A percentile compares a stretch with the other conserved stretches of the same genome.
These are phyloP conservation scores for Cnemophilus loriae DNA, from an alignment of 2,113 vertebrate species.

Conservation along the genomic window DNA sequence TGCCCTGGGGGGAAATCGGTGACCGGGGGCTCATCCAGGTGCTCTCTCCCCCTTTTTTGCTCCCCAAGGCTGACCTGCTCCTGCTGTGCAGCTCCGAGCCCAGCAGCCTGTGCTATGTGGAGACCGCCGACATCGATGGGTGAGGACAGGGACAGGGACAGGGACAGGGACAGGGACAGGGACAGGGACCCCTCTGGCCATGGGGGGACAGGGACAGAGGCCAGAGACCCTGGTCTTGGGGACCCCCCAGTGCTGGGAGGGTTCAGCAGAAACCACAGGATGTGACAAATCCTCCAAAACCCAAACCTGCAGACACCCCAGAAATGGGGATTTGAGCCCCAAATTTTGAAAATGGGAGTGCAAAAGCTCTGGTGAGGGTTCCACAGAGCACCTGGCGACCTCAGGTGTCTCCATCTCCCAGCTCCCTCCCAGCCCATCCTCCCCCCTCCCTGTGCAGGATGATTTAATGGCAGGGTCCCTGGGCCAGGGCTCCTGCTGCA, in stretches of 20 bases:
- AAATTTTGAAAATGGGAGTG: background rate
- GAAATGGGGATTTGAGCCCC: background rate
- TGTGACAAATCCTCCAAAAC: background rate
- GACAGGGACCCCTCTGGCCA: fast-evolving
- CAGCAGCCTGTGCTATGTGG: conserved; percentile 92
- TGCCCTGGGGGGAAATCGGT: fast-evolving
- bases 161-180: background rate
- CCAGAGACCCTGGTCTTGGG: background rate
- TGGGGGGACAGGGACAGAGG: background rate
- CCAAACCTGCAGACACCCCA: background rate
- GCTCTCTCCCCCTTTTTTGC: background rate
- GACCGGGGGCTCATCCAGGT: background rate
- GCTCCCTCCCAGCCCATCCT: background rate
- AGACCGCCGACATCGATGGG: conserved; percentile 93
- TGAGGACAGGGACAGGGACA: conserved; percentile 47
- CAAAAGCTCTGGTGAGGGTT: background rate
- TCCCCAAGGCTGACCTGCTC: conserved; percentile 81
- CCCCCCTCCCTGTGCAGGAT: background rate
- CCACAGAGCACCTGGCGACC: background rate
- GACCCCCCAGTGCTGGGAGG: fast-evolving
- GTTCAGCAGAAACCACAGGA: background rate
- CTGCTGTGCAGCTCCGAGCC: conserved; percentile 88
- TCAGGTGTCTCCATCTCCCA: background rate
- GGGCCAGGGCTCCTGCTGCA: background rate
- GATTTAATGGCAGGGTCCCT: background rate